Evolutionary conservation across 2,888 invertebrate genomes (phyloP).

Genomic region (Drosophila stalkeri): DNA sequence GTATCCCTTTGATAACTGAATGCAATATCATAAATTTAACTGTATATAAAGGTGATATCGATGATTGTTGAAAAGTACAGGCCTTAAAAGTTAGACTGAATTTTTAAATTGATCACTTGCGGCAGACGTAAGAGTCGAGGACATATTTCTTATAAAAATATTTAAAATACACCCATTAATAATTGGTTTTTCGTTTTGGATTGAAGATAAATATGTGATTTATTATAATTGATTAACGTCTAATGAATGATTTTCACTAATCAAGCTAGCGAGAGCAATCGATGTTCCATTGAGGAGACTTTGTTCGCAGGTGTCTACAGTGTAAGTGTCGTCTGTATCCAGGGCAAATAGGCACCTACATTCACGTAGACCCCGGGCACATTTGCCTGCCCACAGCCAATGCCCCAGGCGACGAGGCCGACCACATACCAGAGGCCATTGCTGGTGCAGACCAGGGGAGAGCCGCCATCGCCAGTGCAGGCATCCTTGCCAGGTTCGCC

Average conservation of each 20-base stretch:
- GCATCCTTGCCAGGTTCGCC: conserved; percentile 91
- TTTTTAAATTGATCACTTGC: no score
- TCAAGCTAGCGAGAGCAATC: background rate
- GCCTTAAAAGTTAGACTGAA: no score
- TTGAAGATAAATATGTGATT: conserved; percentile 9
- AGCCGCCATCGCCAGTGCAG: conserved; percentile 88
- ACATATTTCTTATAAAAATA: background rate
- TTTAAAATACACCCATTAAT: background rate
- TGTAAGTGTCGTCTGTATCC: conserved; percentile 87
- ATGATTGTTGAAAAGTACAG: no score
- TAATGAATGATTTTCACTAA: background rate
- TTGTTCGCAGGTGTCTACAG: conserved; percentile 22
- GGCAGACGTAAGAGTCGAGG: no score
- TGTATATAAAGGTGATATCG: no score
- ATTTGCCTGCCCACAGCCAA: conserved; percentile 88
- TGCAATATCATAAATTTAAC: no score
- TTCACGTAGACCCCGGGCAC: conserved; percentile 93
- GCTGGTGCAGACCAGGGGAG: conserved; percentile 82
- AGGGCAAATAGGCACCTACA: conserved; percentile 88
- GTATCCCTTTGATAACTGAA: background rate
- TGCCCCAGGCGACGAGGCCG: conserved; percentile 87
- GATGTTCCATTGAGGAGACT: background rate
- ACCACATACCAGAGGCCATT: conserved; percentile 85
- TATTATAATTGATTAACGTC: background rate
- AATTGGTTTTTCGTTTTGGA: background rate